Evolutionary conservation across 2,888 invertebrate species (phyloP), one percentile per base, ranked within the genome.

Genomic region (Laothoe populi): DNA sequence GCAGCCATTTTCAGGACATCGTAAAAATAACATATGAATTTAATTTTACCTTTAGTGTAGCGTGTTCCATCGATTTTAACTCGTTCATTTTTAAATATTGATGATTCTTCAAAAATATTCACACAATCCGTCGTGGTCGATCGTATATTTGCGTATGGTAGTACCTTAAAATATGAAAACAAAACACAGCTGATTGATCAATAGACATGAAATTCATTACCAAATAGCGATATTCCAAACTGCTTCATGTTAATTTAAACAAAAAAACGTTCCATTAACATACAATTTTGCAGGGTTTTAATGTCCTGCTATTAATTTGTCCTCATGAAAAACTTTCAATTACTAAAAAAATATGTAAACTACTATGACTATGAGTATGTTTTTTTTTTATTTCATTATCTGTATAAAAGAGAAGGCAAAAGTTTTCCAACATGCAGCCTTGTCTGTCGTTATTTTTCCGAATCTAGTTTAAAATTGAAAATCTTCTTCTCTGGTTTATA

Each of bases 11-110:
- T 11, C 62, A 59, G 61, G 60, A 62, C 44, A 64, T 49, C 49
- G 45, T 61, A 61, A 38, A 61, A 49, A 66, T 53, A 53, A 35
- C 53, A 31, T 35, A n/a, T 35, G 31, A 35, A 19, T 19, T 53
- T 35, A 8, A 35, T 11, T 35, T 84, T 91, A 97, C 97, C 95
- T 99, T 99, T 70, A 99, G 94, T 26, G 99, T 98, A 60, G 98
- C 97, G 93, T 99, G 98, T 88, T 99, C 99, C 83, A 99, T 93
- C 70, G 98, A 97, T 88, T 97, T 98, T 67, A 99, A 94, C 93
- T 99, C 98, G 84, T 97, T 96, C 98, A 98, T 98, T 77, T 79
- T 91, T 66, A 62, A 61, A 49, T 70, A 67, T 5, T 11, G 4
- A 42, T 58, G 21, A 46, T 48, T 62, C 23, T 42, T 8, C 45